Percentiles rank a stretch among this genome's conserved stretches.
phyloP scores from a whole-genome alignment of 1,140 invertebrate genomes.

The Lethocerus indicus region DNA sequence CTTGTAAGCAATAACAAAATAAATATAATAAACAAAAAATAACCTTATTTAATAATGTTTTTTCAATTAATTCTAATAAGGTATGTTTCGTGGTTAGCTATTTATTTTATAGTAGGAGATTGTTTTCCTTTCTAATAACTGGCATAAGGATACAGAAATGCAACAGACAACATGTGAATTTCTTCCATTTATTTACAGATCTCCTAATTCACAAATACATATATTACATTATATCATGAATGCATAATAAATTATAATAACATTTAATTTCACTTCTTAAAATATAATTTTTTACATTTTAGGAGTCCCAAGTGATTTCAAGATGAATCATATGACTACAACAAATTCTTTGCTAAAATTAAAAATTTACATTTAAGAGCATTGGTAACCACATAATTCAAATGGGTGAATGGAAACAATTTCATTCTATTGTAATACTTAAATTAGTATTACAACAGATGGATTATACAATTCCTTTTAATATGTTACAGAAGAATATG shows the following conservation, averaged over 20 bases:
- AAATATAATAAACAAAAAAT: background rate
- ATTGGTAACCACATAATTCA: too few species aligned
- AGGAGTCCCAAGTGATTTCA: too few species aligned
- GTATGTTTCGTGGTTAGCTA: background rate
- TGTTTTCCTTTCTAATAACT: background rate
- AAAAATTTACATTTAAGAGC: too few species aligned
- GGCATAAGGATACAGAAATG: background rate
- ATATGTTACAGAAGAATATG: too few species aligned
- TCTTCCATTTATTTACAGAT: background rate
- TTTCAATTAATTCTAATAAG: background rate
- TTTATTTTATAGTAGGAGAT: background rate
- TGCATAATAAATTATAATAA: background rate
- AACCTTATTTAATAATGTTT: background rate
- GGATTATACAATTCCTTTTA: too few species aligned
- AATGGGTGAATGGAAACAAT: too few species aligned
- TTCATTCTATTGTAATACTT: too few species aligned
- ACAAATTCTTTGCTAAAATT: too few species aligned
- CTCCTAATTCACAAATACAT: background rate
- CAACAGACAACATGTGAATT: background rate
- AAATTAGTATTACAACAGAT: too few species aligned
- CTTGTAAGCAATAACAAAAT: background rate
- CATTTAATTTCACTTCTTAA: too few species aligned
- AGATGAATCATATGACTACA: too few species aligned
- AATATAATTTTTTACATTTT: too few species aligned
- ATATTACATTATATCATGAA: background rate